Base-by-base conservation (phyloP, 2,888 invertebrate species). In the Megastigmus dorsalis region DNA sequence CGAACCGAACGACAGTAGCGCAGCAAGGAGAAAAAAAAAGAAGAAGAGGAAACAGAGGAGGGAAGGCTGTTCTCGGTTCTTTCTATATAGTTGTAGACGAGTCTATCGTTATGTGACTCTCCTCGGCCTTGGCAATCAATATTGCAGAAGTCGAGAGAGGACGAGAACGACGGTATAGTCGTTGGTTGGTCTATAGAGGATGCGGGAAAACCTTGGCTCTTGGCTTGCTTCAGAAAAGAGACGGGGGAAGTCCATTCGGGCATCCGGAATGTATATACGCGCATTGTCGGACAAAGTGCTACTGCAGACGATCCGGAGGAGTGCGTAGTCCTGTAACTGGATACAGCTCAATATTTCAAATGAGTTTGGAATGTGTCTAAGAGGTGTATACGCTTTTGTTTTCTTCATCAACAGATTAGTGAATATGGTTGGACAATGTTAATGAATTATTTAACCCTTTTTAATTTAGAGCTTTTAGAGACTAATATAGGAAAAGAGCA, bases 61-160 rank as follows among this genome's bases (percentile, higher is more conserved):
- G n/a, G n/a, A n/a, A n/a, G n/a, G n/a, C n/a, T n/a, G n/a, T n/a
- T n/a, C n/a, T n/a, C 43, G 55, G 38, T 54, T 45, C 41, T 36
- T 7, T 28, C 26, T 48, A n/a, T n/a, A n/a, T n/a, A 57, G 59
- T 30, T 13, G 41, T 9, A 41, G 63, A 74, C 48, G 65, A 55
- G 79, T 79, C 82, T 81, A 81, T 82, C 81, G 82, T 82, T 82
- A 78, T 77, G 80, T 50, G 55, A 50, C 28, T 65, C 43, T 4
- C 71, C 65, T 74, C 78, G 75, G 79, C 79, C 81, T 78, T 77
- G 76, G 82, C 81, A 85, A 85, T 86, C 85, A 86, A 86, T 86
- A 86, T 85, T 86, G 82, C 82, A 85, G 79, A n/a, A 78, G 80
- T 79, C 82, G 82, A 81, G 80, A 79, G n/a, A n/a, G n/a, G n/a